Evolutionary conservation across 2,113 vertebrate species (phyloP), one percentile per base, ranked within the genome.

Genomic region (Lepidothrix coronata): DNA sequence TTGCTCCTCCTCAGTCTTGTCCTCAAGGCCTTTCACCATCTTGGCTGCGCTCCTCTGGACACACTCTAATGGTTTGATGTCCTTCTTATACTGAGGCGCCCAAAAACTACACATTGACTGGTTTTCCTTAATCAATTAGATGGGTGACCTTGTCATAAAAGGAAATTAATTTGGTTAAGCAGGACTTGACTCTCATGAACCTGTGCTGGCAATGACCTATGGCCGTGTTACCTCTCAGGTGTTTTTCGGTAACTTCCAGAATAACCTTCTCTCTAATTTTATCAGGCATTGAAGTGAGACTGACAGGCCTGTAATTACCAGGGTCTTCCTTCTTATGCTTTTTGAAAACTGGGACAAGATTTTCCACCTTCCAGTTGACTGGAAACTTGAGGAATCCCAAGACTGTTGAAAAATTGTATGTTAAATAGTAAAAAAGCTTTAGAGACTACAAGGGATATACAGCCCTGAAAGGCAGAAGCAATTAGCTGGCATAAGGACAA

Each of bases 201-300:
- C 8, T 1, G 0, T 33, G 9, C 31, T 87, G 28, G 13, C 58
- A 83, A 19, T 39, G 39, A 9, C n/a, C 33, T 39, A 31, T 14
- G 23, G 39, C 25, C 31, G 2, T 0, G 0, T 28, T 54, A 18
- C 17, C 19, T 75, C 35, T 78, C n/a, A 49, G 28, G 30, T 49
- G 35, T 44, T 93, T 78, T 65, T 24, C 35, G 49, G 3, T 28
- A 74, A 55, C 10, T 46, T 66, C 33, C 14, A 57, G 48, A 57
- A 76, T 41, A 84, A 57, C 2, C 24, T 44, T 39, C 31, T 92
- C 48, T 7, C 3, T 57, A 25, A 35, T 31, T 76, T 67, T 59
- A 35, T 5, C 11, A 31, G 31, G 35, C 52, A 49, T 21, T 27
- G 9, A 43, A 35, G 12, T 49, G 58, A 79, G 49, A 31, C 13